Percentiles rank a stretch among this genome's conserved stretches.
phyloP scores from a whole-genome alignment of 2,797 vertebrate genomes.

The Chrosomus eos region DNA sequence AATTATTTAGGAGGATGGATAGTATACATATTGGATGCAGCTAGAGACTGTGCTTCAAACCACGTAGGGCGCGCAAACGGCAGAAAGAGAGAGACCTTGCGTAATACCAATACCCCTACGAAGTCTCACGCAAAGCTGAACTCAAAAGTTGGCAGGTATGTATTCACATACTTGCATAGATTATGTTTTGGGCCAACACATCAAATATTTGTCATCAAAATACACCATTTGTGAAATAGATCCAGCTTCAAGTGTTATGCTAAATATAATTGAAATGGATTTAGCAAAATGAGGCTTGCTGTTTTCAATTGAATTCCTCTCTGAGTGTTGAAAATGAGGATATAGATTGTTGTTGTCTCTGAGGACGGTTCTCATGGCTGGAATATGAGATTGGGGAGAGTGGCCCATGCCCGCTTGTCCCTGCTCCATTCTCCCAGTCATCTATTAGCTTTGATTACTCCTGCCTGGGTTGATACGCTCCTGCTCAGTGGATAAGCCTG shows the following conservation, averaged over 20 bases:
- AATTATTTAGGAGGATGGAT: too few species aligned
- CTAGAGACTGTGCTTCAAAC: too few species aligned
- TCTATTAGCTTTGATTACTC: constrained; percentile 64
- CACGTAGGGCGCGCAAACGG: too few species aligned
- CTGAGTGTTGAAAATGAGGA: constrained; percentile 43
- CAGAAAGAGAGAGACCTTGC: too few species aligned
- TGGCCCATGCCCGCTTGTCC: constrained; percentile 29
- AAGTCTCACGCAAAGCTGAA: too few species aligned
- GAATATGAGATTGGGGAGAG: constrained; percentile 60
- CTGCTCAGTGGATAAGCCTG: constrained; percentile 50
- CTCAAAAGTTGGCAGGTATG: too few species aligned
- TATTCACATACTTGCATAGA: neutral
- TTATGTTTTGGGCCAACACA: neutral
- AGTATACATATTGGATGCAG: too few species aligned
- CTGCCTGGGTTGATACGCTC: constrained; percentile 52
- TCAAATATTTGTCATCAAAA: constrained; percentile 29
- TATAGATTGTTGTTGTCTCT: constrained; percentile 53
- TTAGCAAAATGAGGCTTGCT: constrained; percentile 21
- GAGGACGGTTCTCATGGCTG: constrained; percentile 59
- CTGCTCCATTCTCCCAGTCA: constrained; percentile 51
- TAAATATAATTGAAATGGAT: constrained; percentile 36
- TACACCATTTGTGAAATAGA: neutral
- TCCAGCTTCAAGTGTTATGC: constrained; percentile 10
- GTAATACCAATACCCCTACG: too few species aligned
- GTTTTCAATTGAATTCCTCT: constrained; percentile 39